A percentile compares a stretch with the other conserved stretches of the same genome.
Evolutionary conservation across 2,888 invertebrate genomes (phyloP).

Genomic region (Eupithecia subumbrata): DNA sequence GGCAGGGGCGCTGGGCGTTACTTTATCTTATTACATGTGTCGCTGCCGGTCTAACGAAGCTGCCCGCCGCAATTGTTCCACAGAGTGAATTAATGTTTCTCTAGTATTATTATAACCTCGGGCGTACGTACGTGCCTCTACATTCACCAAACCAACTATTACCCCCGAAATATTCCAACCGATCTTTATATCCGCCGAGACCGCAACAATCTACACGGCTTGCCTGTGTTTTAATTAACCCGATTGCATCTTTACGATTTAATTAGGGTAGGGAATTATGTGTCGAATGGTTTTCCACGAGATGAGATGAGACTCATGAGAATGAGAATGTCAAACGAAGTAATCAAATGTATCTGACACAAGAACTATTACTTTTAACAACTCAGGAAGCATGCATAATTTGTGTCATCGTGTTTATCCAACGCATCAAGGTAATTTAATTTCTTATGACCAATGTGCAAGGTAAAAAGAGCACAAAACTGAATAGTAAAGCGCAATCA

Average conservation of each 20-base stretch:
- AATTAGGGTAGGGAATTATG: conserved; percentile 50
- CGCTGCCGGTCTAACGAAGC: conserved; percentile 70
- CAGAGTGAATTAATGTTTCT: conserved; percentile 68
- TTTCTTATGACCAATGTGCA: not conserved
- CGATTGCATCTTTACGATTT: conserved; percentile 54
- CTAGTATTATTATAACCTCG: conserved; percentile 59
- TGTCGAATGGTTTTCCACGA: conserved; percentile 31
- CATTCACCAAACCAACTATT: conserved; percentile 49
- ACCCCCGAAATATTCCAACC: conserved; percentile 50
- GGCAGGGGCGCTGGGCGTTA: conserved; percentile 63
- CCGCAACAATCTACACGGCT: conserved; percentile 54
- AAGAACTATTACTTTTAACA: not conserved
- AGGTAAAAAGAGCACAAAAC: not conserved
- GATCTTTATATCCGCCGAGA: conserved; percentile 56
- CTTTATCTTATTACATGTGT: conserved; percentile 79
- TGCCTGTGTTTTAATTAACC: conserved; percentile 55
- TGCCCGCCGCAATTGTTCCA: conserved; percentile 69
- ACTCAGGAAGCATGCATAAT: not conserved
- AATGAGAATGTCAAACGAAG: not conserved
- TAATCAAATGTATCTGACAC: conserved; percentile 1
- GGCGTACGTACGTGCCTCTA: conserved; percentile 36
- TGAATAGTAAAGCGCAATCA: not conserved
- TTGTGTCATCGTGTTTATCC: not conserved
- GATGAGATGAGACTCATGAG: conserved; percentile 12
- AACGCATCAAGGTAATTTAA: not conserved